Evolutionary conservation across 2,113 vertebrate genomes (phyloP).

Genomic region (Smithornis capensis): DNA sequence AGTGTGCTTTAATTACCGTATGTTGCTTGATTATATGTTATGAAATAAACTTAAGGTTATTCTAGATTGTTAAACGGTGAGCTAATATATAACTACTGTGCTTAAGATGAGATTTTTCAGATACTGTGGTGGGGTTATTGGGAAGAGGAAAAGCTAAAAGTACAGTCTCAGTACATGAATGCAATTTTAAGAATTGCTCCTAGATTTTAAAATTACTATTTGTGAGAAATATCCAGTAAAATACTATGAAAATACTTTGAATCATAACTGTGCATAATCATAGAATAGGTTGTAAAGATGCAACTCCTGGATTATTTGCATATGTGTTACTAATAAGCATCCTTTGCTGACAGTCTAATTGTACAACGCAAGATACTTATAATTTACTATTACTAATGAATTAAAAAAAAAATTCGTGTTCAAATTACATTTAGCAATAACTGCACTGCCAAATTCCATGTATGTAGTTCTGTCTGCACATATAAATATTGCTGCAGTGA

Average conservation of each 20-base stretch:
- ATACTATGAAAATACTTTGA: slow-evolving; percentile 15
- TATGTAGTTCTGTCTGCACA: background rate
- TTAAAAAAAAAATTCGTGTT: background rate
- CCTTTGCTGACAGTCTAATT: slow-evolving; percentile 24
- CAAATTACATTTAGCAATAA: background rate
- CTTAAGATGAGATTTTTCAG: slow-evolving; percentile 42
- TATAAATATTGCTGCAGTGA: background rate
- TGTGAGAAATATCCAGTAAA: slow-evolving; percentile 13
- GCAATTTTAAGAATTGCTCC: background rate
- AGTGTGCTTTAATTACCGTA: slow-evolving; percentile 72
- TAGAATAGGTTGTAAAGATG: background rate
- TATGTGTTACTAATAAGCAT: background rate
- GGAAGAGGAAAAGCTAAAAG: slow-evolving; percentile 1
- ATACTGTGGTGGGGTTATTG: background rate
- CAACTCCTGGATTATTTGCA: background rate
- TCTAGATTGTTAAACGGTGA: slow-evolving; percentile 60
- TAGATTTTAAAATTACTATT: slow-evolving; percentile 31
- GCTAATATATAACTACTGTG: slow-evolving; percentile 42
- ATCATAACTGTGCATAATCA: background rate
- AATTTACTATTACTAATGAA: background rate
- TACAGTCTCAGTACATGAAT: background rate
- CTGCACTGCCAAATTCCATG: background rate
- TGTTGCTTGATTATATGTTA: slow-evolving; percentile 90
- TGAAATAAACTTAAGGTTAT: slow-evolving; percentile 79
- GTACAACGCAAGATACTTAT: background rate